These are phyloP conservation scores for Echiichthys vipera DNA, from an alignment of 2,797 vertebrate species.

Conservation along the genomic window DNA sequence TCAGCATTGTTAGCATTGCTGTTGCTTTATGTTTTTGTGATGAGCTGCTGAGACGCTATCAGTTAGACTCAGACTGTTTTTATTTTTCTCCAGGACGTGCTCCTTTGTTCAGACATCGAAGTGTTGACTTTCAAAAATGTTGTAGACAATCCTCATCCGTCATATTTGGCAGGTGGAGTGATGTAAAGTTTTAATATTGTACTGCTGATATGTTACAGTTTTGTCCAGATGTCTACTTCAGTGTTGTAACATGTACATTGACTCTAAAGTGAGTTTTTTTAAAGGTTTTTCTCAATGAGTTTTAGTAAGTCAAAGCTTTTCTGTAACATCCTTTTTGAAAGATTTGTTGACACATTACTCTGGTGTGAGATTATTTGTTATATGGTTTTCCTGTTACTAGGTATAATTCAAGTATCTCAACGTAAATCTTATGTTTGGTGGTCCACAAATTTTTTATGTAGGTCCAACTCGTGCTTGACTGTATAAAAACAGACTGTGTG, in stretches of 20 bases:
- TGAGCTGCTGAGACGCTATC: neutral
- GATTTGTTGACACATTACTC: neutral
- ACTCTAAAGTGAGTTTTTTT: neutral
- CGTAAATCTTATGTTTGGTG: neutral
- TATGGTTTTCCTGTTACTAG: neutral
- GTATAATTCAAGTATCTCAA: constrained; percentile 7
- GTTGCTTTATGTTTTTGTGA: constrained; percentile 26
- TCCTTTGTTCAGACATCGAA: constrained; percentile 24
- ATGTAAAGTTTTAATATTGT: neutral
- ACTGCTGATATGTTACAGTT: neutral
- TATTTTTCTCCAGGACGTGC: constrained; percentile 2
- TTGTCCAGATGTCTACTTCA: neutral
- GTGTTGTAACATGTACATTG: neutral
- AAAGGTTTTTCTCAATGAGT: neutral
- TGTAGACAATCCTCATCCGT: neutral
- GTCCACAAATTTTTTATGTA: neutral
- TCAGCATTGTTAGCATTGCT: constrained; percentile 33
- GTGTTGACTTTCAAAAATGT: neutral
- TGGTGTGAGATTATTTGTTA: neutral
- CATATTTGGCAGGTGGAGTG: neutral
- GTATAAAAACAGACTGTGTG: neutral
- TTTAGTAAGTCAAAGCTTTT: neutral
- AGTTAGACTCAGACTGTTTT: neutral
- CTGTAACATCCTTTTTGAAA: neutral
- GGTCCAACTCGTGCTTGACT: neutral